Conservation (phyloP, 2,888 invertebrate genomes). For the Sinopyrophorus schimmeli region DNA sequence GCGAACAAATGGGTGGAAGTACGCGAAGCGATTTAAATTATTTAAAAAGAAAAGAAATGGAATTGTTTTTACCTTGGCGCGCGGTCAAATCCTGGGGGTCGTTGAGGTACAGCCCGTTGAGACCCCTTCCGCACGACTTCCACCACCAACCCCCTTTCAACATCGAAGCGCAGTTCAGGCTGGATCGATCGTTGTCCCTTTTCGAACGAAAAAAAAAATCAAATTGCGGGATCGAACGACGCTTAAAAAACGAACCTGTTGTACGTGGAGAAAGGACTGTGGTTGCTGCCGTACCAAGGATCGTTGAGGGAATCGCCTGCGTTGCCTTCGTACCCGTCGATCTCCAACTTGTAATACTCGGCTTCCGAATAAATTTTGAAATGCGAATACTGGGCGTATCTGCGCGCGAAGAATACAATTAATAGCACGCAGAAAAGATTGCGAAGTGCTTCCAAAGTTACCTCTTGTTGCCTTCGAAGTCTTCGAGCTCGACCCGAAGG, state of each 20-base stretch:
- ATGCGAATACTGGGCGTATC: constrained; percentile 88
- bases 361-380: constrained; percentile 91
- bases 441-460: constrained; percentile 50
- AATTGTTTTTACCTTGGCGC: constrained; percentile 69
- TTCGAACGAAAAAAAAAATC: constrained; percentile 12
- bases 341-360: constrained; percentile 89
- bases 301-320: constrained; percentile 91
- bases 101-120: constrained; percentile 86
- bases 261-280: constrained; percentile 91
- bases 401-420: no score
- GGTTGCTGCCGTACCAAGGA: constrained; percentile 93
- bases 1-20: no score
- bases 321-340: constrained; percentile 89
- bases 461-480: constrained; percentile 92
- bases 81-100: constrained; percentile 90
- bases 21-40: no score
- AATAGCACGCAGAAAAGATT: neutral
- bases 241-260: constrained; percentile 65
- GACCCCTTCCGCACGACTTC: constrained; percentile 89
- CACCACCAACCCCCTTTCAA: constrained; percentile 95
- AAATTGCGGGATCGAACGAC: neutral
- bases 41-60: constrained; percentile 4
- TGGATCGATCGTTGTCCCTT: constrained; percentile 89
- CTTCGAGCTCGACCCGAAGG: constrained; percentile 84
- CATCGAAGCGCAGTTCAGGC: constrained; percentile 90